Base-by-base conservation (phyloP, 2,797 vertebrate genomes). In the Muscicapa striata region DNA sequence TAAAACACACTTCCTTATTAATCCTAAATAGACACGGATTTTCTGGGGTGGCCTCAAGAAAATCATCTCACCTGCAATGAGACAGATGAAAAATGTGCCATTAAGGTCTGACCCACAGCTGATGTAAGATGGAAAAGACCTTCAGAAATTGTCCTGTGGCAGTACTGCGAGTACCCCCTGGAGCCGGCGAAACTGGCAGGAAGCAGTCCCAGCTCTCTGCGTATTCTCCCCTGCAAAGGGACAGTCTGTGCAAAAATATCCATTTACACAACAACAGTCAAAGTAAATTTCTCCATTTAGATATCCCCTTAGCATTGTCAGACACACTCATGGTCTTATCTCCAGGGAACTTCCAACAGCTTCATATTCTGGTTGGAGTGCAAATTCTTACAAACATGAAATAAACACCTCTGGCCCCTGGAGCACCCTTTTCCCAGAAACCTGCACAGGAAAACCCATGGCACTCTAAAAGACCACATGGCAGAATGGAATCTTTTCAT, bases 401-500 rank as follows among this genome's bases (percentile, higher is more conserved):
- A 62, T 45, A 80, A 94, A 91, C 45, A 89, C 13, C 83, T 82
- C 84, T 80, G 62, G 63, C 45, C 85, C 36, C 58, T 57, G 12
- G 7, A 90, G 32, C 43, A 94, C 68, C 51, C 51, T 91, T 51
- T 76, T 85, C 79, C 88, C 83, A 93, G 84, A 93, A 96, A 88
- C 15, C 48, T 83, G 13, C 12, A 1, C 38, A 85, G 91, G 91
- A 96, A 97, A 94, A 87, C 58, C 32, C 57, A 93, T 41, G 68
- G 83, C 67, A 57, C 49, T 62, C 48, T 48, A 21, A 91, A 90
- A 77, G 91, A 84, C 69, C 84, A 68, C 32, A 70, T 15, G 62
- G 77, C 76, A 96, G 59, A 91, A 66, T 40, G 66, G 87, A 96
- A 89, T 43, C 32, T 86, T 97, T 96, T 88, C 51, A 86, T 52